Evolutionary conservation across 2,797 vertebrate genomes (phyloP).

Genomic region (Crypturellus tataupa): DNA sequence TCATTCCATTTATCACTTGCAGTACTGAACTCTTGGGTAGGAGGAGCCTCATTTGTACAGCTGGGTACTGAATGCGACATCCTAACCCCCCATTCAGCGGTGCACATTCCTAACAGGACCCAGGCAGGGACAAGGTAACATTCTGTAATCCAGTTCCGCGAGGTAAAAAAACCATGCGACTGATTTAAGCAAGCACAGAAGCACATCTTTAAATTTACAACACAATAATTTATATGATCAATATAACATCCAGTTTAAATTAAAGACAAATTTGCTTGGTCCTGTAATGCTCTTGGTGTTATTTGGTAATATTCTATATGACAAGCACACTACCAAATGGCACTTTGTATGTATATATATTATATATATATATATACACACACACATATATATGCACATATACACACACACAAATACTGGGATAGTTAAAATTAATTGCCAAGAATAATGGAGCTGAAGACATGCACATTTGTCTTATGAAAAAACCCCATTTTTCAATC

Average conservation of each 20-base stretch:
- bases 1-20: not conserved
- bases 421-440: conserved; percentile 23
- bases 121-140: fast-evolving
- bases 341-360: not conserved
- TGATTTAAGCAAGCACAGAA: not conserved
- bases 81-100: not conserved
- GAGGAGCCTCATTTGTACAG: not conserved
- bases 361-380: no score
- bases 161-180: not conserved
- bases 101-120: not conserved
- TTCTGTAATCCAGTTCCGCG: not conserved
- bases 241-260: not conserved
- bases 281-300: not conserved
- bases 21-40: not conserved
- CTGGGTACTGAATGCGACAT: not conserved
- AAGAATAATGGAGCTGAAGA: not conserved
- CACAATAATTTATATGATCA: not conserved
- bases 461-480: conserved; percentile 16
- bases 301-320: not conserved
- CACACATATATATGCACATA: no score
- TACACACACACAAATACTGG: not conserved
- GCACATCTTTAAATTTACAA: not conserved
- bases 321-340: not conserved
- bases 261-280: not conserved
- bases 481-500: conserved; percentile 54